Conservation (phyloP, 2,888 invertebrate genomes). For the Trimorus sp. region DNA sequence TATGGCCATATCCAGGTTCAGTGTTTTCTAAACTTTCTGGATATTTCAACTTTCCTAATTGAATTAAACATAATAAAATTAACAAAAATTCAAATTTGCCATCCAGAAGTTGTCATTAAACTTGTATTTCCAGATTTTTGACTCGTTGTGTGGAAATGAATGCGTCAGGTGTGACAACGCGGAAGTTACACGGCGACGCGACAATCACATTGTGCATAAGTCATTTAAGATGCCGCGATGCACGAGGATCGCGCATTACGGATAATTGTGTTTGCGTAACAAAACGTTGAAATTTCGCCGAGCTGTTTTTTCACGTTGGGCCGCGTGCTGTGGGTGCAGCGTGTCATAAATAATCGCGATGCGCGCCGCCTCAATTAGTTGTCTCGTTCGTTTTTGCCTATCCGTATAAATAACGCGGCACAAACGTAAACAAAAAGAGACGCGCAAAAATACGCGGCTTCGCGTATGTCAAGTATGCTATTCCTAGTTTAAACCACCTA, state of each 20-base stretch:
- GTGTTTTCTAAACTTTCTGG: too few species aligned
- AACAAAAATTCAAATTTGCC: neutral
- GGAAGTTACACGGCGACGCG: conserved; percentile 29
- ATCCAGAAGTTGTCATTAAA: too few species aligned
- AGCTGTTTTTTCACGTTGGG: neutral
- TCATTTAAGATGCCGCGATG: conserved; percentile 22
- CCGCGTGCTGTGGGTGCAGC: neutral
- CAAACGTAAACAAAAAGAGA: conserved; percentile 54
- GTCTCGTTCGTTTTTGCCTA: conserved; percentile 20
- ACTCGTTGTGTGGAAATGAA: too few species aligned
- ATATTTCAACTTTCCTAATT: neutral
- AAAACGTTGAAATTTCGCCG: conserved; percentile 20
- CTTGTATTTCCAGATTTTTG: too few species aligned
- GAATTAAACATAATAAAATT: neutral
- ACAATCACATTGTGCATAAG: conserved; percentile 17
- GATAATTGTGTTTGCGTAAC: conserved; percentile 36
- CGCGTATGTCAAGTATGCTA: conserved; percentile 61
- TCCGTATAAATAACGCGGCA: conserved; percentile 56
- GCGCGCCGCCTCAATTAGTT: conserved; percentile 51
- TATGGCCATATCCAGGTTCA: too few species aligned
- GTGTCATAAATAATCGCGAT: conserved; percentile 40
- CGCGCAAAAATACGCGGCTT: conserved; percentile 36
- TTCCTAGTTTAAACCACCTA: conserved; percentile 64
- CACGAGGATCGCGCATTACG: conserved; percentile 17
- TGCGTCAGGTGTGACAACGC: conserved; percentile 17